Base-by-base conservation (phyloP, 2,797 vertebrate species). In the Melanotaenia parkinsoni region DNA sequence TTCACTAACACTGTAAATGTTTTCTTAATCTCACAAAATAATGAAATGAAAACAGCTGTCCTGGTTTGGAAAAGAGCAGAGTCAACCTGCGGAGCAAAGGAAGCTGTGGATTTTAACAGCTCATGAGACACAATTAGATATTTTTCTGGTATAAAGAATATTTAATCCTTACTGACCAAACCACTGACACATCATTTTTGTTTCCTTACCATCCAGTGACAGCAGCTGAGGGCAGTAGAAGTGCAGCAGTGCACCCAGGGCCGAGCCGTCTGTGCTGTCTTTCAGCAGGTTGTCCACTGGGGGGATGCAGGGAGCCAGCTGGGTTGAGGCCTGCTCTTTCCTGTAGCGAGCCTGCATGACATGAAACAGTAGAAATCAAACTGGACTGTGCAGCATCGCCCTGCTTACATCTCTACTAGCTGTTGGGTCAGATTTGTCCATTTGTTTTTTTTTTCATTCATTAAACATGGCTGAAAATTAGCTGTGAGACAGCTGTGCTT, bases 201-300 rank as follows among this genome's bases (percentile, higher is more conserved):
- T 28, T 22, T 81, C 10, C 81, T 63, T 83, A 98, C 98, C 96
- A 35, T 98, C 96, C 65, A 99, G 79, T 28, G 91, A 91, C 45
- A 99, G 85, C 4, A 96, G 92, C 67, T 95, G 94, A 22, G 98
- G 97, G 70, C 97, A 99, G 93, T 97, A 99, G 86, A 99, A 99
- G 87, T 99, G 97, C 82, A 99, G 95, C 76, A 99, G 92, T 3
- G 97, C 95, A 9, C 95, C 94, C 16, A 99, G 75, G 11, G 97
- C 96, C 3, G 96, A 98, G 69, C 98, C 98, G 51, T 99, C 97
- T 16, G 95, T 94, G 81, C 94, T 96, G 89, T 99, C 98, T 86
- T 99, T 99, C 85, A 99, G 83, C 82, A 99, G 91, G 83, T 99
- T 98, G 91, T 98, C 98, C 91, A 99, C 96, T 66, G 95, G 63